A percentile compares a stretch with the other conserved stretches of the same genome.
These are phyloP conservation scores for Acrocephalus scirpaceus DNA, from an alignment of 2,797 vertebrate species.

Conservation along the genomic window DNA sequence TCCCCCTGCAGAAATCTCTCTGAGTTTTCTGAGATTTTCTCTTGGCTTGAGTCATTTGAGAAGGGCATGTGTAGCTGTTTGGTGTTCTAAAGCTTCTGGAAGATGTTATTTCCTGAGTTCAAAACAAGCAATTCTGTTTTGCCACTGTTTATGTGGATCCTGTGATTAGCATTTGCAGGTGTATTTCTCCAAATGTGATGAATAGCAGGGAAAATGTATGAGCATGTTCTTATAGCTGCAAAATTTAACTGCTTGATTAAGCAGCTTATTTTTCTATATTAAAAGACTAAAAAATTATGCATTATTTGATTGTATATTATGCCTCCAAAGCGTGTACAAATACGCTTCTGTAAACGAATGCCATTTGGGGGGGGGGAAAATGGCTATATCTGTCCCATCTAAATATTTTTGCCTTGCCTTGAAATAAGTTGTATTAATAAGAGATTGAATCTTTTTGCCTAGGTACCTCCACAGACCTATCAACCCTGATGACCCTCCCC, in stretches of 20 bases:
- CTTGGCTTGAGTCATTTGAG: neutral
- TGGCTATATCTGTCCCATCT: neutral
- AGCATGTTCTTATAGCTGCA: neutral
- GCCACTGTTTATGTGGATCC: neutral
- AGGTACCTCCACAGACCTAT: constrained; percentile 90
- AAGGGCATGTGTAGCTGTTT: neutral
- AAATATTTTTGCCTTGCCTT: neutral
- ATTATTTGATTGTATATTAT: neutral
- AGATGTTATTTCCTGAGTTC: neutral
- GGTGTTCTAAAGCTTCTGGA: neutral
- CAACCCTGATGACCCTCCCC: constrained; percentile 87
- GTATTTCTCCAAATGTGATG: neutral
- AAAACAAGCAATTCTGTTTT: neutral
- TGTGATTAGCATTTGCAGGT: neutral
- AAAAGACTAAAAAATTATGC: neutral
- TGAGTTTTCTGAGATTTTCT: neutral
- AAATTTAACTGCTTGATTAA: neutral
- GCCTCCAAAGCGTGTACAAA: neutral
- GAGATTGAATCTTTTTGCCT: neutral
- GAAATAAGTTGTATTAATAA: neutral
- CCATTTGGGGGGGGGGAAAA: neutral
- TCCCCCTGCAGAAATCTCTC: neutral
- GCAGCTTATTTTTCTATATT: neutral
- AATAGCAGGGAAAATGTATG: neutral
- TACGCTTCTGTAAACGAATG: neutral